Evolutionary conservation across 2,113 vertebrate species (phyloP), one percentile per base, ranked within the genome.

Genomic region (Galeopterus variegatus): DNA sequence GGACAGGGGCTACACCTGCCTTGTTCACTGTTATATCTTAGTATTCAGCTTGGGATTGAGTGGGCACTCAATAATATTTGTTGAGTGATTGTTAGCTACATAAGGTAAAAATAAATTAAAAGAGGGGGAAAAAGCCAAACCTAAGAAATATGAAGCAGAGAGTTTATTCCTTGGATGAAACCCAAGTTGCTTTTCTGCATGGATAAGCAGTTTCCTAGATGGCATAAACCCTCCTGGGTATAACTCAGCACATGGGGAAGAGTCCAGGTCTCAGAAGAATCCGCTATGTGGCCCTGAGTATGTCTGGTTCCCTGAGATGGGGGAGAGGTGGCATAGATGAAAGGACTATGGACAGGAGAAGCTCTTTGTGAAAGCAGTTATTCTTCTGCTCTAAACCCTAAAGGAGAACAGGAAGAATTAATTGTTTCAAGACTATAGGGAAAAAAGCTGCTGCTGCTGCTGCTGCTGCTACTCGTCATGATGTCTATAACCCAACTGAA

Each of bases 41-140:
- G 1, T 93, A 56, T 10, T 95, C 8, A 41, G n/a, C 17, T 70
- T 83, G 45, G n/a, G 69, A 67, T 65, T 92, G 62, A 86, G 33
- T 24, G 58, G 67, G 8, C 18, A 58, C 21, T 88, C 24, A 58
- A 36, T 67, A 18, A 64, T 79, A 86, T 62, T 84, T 73, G 31
- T 77, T 93, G 75, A 81, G n/a, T 96, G 75, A 58, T n/a, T 86
- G 41, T 82, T 86, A 24, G 21, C 41, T 76, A 28, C 2, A 36
- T 81, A 17, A 87, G 56, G 64, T 77, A 69, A 93, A 93, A 94
- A 79, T 93, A 97, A 65, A 69, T 48, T 70, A 54, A 73, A 69
- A 84, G 31, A 69, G 13, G 3, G 31, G 11, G n/a, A 4, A 33
- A 50, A 90, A 75, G 31, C 26, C 65, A 94, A 82, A 65, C 33